These are phyloP conservation scores for Petrosia ficiformis DNA, from an alignment of 37 sponge, comb jelly and placozoan genomes.

Conservation along the genomic window DNA sequence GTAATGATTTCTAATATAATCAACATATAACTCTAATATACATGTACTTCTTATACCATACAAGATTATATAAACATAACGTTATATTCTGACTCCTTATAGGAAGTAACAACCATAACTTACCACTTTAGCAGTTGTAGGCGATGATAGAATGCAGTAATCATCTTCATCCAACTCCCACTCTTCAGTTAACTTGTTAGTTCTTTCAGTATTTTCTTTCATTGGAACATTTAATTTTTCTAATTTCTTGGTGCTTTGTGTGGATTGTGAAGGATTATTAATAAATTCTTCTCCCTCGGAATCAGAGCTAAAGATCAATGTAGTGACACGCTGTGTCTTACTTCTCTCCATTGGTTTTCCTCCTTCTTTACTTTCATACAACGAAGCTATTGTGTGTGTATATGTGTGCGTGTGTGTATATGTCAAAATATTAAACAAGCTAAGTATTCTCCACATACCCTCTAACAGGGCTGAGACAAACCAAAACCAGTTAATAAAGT, in stretches of 20 bases:
- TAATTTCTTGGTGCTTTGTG: background rate
- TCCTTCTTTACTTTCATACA: background rate
- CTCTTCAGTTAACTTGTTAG: background rate
- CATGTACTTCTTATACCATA: no score
- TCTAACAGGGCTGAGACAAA: no score
- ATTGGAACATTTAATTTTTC: background rate
- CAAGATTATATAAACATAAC: no score
- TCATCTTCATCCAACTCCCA: slow-evolving; percentile 39
- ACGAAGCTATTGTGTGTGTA: no score
- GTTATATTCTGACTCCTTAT: no score
- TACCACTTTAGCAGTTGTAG: slow-evolving; percentile 62
- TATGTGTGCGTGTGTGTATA: no score
- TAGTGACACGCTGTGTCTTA: background rate
- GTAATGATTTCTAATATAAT: no score
- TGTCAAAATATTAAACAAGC: no score
- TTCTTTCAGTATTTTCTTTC: background rate
- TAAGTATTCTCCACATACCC: no score
- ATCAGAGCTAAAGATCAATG: background rate
- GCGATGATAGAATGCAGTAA: slow-evolving; percentile 51
- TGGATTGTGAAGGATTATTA: background rate
- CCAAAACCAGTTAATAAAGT: no score
- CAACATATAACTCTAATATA: no score
- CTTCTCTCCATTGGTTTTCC: background rate
- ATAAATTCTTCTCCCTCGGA: slow-evolving; percentile 3
- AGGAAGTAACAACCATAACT: no score